Percentiles rank a stretch among this genome's conserved stretches.
Evolutionary conservation across 2,113 vertebrate genomes (phyloP).

Genomic region (Serinus canaria): DNA sequence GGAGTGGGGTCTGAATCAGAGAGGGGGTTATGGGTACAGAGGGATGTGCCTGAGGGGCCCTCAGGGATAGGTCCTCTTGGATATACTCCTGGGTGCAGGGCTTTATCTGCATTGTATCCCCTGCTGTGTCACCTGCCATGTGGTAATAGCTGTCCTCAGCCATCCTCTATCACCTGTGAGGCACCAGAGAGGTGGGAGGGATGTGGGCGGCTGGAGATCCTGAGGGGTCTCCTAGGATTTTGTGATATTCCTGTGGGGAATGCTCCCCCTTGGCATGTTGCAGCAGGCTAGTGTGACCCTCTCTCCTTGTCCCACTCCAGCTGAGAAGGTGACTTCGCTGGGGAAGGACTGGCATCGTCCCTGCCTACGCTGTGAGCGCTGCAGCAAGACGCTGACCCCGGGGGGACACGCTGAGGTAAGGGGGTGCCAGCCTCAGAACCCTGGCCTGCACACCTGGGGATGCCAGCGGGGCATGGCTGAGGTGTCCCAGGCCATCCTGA

Average conservation of each 20-base stretch:
- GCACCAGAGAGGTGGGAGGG: not conserved
- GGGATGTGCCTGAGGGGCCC: not conserved
- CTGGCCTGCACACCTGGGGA: rapidly evolving
- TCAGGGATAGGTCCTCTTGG: not conserved
- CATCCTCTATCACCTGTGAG: not conserved
- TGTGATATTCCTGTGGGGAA: rapidly evolving
- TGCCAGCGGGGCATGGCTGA: not conserved
- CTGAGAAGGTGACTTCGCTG: constrained; percentile 97
- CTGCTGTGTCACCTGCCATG: not conserved
- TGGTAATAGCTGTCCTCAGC: not conserved
- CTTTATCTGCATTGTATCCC: not conserved
- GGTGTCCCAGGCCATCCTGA: rapidly evolving
- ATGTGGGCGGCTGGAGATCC: not conserved
- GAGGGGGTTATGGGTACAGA: not conserved
- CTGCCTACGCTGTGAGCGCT: constrained; percentile 93
- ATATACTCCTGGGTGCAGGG: not conserved
- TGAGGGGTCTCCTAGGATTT: not conserved
- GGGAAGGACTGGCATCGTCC: constrained; percentile 98
- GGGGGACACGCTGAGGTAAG: constrained; percentile 94
- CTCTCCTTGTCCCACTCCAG: constrained; percentile 61
- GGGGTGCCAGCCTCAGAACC: not conserved
- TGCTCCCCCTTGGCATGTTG: not conserved
- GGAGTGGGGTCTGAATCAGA: not conserved
- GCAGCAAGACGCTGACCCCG: constrained; percentile 90
- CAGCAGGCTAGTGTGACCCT: not conserved